Base-by-base conservation (phyloP, 2,113 vertebrate genomes). In the Periophthalmus modestus region DNA sequence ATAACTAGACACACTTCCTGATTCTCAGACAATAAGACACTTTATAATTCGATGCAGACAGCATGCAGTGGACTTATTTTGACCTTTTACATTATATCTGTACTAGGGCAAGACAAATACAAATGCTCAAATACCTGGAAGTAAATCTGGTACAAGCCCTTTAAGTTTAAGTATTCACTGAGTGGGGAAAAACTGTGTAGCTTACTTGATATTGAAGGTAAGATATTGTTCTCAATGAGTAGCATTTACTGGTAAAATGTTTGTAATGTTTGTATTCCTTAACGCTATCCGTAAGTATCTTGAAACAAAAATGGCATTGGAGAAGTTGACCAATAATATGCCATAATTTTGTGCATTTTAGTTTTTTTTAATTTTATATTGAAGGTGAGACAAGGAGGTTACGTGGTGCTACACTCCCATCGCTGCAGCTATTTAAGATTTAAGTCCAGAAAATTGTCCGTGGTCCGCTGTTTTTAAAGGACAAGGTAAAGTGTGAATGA, bases 371-470 rank as follows among this genome's bases (percentile, higher is more conserved):
- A 9, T 39, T 43, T 39, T n/a, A 21, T 39, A 39, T 43, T n/a
- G 16, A 21, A 19, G 15, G 62, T 43, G 34, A 39, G 33, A n/a
- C 12, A 10, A n/a, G 34, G 33, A 65, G 62, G 62, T 43, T 36
- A 11, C 18, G 19, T 43, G 62, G 62, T 65, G 62, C 62, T 65
- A 65, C 59, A 33, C 62, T 65, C 62, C 34, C 62, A 65, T 36
- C 21, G 62, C 62, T 65, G 62, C 62, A 65, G 62, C 62, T 65
- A 65, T 39, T n/a, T n/a, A 43, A 39, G 62, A n/a, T 21, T 39
- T n/a, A 39, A 43, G 33, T 65, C 34, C 62, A 65, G 34, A 43
- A 6, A 65, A n/a, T 13, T n/a, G 34, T 39, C 18, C 11, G 34
- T n/a, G 33, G 59, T 62, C 39, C 39, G 39, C 7, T 19, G 34